phyloP scores from a whole-genome alignment of 2,113 vertebrate genomes.

The Gasterosteus nipponicus region DNA sequence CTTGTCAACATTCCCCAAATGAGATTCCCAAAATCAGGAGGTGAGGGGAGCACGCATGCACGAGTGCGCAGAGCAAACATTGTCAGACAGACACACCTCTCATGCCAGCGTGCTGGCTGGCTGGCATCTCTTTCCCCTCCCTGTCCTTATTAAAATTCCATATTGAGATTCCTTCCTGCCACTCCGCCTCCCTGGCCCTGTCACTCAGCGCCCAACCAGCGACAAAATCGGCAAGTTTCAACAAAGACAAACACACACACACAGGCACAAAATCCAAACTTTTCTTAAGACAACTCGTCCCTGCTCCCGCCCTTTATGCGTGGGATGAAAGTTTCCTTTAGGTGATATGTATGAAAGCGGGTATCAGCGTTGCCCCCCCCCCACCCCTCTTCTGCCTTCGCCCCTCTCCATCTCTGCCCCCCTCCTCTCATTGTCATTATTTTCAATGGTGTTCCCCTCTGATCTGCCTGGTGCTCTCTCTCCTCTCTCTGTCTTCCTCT shows the following conservation, averaged over 20 bases:
- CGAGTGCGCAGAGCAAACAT: constrained; percentile 68
- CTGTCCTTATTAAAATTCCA: constrained; percentile 81
- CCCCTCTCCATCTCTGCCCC: constrained; percentile 37
- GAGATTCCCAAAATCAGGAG: constrained; percentile 78
- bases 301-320: constrained; percentile 76
- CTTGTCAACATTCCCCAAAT: constrained; percentile 79
- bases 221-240: constrained; percentile 73
- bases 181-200: constrained; percentile 76
- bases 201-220: constrained; percentile 71
- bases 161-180: constrained; percentile 80
- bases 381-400: constrained; percentile 24
- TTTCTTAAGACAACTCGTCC: constrained; percentile 77
- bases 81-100: constrained; percentile 79
- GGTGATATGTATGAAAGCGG: constrained; percentile 69
- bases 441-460: constrained; percentile 79
- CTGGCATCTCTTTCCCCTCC: constrained; percentile 71
- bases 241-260: constrained; percentile 68
- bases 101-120: constrained; percentile 56
- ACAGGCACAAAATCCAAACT: constrained; percentile 74
- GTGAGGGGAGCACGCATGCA: constrained; percentile 65
- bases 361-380: constrained; percentile 42
- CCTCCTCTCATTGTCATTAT: constrained; percentile 80
- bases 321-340: constrained; percentile 81
- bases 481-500: constrained; percentile 64
- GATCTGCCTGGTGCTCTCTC: constrained; percentile 76